Percentiles rank a stretch among this genome's conserved stretches.
phyloP scores from a whole-genome alignment of 2,797 vertebrate species.

The Lepus oiostolus region DNA sequence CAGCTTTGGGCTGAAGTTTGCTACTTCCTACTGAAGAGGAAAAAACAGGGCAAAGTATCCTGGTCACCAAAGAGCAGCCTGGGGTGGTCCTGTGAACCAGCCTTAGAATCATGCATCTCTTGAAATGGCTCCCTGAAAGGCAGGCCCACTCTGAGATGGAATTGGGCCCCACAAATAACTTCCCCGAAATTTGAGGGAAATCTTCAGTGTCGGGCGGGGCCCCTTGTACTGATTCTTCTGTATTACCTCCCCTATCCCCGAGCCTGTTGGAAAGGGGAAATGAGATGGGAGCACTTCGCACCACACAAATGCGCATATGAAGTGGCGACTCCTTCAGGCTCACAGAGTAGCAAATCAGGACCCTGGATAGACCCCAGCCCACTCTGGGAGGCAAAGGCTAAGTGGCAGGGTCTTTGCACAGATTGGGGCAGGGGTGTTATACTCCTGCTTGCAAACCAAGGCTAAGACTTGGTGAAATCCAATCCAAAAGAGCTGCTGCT shows the following conservation, averaged over 20 bases:
- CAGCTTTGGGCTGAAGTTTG: conserved; percentile 37
- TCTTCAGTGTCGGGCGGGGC: background rate
- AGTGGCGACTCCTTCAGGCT: conserved; percentile 9
- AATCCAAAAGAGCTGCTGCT: conserved; percentile 17
- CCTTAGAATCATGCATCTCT: conserved; percentile 15
- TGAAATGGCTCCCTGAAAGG: conserved; percentile 55
- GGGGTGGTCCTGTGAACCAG: conserved; percentile 23
- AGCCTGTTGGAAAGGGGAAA: conserved; percentile 37
- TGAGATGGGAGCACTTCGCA: conserved; percentile 31
- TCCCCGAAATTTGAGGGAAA: conserved; percentile 56
- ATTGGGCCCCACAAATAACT: conserved; percentile 62
- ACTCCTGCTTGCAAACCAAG: background rate
- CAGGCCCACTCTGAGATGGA: conserved; percentile 53
- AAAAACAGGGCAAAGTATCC: conserved; percentile 65
- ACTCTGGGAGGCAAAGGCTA: background rate
- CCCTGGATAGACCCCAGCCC: conserved; percentile 82
- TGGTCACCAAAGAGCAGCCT: conserved; percentile 61
- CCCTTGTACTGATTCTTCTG: conserved; percentile 48
- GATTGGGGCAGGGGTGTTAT: background rate
- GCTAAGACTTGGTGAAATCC: background rate
- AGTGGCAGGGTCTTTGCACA: background rate
- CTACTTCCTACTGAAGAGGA: conserved; percentile 65
- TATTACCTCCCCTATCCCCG: background rate
- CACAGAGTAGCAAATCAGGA: conserved; percentile 73
- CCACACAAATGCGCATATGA: background rate